Base-by-base conservation (phyloP, 2,113 vertebrate genomes). In the Pangasianodon gigas region DNA sequence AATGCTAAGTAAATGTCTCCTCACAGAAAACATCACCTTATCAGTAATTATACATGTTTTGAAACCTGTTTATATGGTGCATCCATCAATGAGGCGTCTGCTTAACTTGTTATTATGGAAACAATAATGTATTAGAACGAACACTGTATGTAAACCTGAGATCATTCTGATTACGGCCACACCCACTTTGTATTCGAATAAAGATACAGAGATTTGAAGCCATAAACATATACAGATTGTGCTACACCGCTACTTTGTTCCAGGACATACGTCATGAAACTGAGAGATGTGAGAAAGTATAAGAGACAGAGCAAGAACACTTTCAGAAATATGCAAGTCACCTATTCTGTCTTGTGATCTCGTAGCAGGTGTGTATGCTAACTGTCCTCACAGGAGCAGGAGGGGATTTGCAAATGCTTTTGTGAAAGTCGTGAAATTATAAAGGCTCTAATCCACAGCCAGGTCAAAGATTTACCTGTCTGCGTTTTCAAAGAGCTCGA, bases 381-480 rank as follows among this genome's bases (percentile, higher is more conserved):
- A 80, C 21, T 41, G 37, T 84, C 52, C 37, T 10, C 29, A 18
- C 56, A 60, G 41, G 89, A 79, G 67, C 48, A 19, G 67, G 48
- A 19, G 21, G 62, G 88, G 71, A 89, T 88, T 90, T 77, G 37
- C 83, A 69, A 75, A 60, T 10, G 18, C 71, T 87, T 89, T 87
- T 54, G 80, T 86, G 29, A 67, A 86, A 84, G 89, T 82, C 79
- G 54, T 90, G 5, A 71, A 86, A 90, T 88, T 87, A 84, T 37
- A 56, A 89, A 87, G 48, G 74, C 80, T 32, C 21, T 87, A 90
- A 91, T 91, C 89, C 89, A 81, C 52, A 26, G 54, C 86, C 56
- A 69, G 89, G 90, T 92, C 89, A 90, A 89, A 91, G 89, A 87
- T 65, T 90, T 88, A 84, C 84, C 58, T 41, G 60, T 85, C 52